These are phyloP conservation scores for Pycnonotus jocosus DNA, from an alignment of 2,113 vertebrate genomes.

Conservation along the genomic window DNA sequence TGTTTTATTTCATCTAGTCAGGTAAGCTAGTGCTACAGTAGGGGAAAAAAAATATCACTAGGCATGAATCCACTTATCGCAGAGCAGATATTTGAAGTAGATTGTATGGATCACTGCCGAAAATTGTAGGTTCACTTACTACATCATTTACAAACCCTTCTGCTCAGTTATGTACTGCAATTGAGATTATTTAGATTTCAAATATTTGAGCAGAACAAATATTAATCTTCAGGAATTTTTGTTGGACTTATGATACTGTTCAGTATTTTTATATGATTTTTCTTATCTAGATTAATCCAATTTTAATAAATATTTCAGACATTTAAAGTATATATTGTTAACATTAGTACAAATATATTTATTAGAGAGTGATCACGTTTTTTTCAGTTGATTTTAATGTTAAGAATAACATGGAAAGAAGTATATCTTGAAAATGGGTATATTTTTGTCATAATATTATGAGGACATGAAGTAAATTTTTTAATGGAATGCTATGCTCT, in stretches of 20 bases:
- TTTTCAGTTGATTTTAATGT: neutral
- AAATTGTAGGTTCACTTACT: neutral
- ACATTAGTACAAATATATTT: neutral
- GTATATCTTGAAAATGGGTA: neutral
- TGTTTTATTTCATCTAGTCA: neutral
- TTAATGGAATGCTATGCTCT: neutral
- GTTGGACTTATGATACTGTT: neutral
- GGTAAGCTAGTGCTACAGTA: neutral
- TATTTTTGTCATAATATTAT: neutral
- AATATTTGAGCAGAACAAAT: neutral
- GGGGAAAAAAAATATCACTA: neutral
- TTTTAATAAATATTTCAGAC: neutral
- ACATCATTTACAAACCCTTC: neutral
- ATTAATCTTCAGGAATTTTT: neutral
- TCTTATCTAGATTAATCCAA: neutral
- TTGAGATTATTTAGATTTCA: neutral
- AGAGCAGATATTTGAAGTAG: neutral
- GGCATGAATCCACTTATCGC: neutral
- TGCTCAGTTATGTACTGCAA: neutral
- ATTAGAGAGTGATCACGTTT: accelerated
- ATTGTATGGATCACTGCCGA: neutral
- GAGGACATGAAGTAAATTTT: neutral
- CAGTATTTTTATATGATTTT: neutral
- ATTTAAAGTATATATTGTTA: neutral
- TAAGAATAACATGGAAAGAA: neutral